These are phyloP conservation scores for Terrapene triunguis DNA, from an alignment of 2,113 vertebrate genomes.

Conservation along the genomic window DNA sequence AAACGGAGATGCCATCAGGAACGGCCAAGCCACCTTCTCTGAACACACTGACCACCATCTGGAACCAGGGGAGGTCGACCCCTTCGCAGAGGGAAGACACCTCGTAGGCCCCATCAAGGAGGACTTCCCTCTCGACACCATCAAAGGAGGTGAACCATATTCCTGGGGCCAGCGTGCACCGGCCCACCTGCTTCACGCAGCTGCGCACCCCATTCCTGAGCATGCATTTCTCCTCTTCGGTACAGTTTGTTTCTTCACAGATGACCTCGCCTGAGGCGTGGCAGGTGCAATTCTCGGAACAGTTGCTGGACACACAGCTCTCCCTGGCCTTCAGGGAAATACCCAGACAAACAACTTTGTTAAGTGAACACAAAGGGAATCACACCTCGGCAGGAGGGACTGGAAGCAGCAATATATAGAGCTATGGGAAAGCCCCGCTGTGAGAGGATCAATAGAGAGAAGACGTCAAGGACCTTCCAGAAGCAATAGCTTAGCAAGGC, in stretches of 20 bases:
- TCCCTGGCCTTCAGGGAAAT: conserved; percentile 19
- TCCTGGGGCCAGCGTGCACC: not conserved
- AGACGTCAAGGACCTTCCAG: not conserved
- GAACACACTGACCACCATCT: not conserved
- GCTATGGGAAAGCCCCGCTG: not conserved
- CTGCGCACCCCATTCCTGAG: conserved; percentile 38
- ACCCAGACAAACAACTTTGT: not conserved
- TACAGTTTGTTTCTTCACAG: conserved; percentile 39
- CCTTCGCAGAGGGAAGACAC: not conserved
- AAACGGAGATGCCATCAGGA: not conserved
- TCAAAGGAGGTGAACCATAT: not conserved
- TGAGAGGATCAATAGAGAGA: not conserved
- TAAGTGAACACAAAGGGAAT: not conserved
- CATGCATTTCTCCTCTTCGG: not conserved
- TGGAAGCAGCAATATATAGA: not conserved
- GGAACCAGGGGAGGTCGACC: not conserved
- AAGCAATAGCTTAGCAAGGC: not conserved
- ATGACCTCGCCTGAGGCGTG: not conserved
- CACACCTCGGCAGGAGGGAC: not conserved
- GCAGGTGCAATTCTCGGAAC: conserved; percentile 57
- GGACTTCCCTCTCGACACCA: not conserved
- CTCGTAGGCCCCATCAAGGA: not conserved
- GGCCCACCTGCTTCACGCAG: conserved; percentile 9
- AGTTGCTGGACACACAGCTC: conserved; percentile 30
- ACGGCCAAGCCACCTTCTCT: not conserved